Base-by-base conservation (phyloP, 2,888 invertebrate species). In the Phrixothrix hirtus region DNA sequence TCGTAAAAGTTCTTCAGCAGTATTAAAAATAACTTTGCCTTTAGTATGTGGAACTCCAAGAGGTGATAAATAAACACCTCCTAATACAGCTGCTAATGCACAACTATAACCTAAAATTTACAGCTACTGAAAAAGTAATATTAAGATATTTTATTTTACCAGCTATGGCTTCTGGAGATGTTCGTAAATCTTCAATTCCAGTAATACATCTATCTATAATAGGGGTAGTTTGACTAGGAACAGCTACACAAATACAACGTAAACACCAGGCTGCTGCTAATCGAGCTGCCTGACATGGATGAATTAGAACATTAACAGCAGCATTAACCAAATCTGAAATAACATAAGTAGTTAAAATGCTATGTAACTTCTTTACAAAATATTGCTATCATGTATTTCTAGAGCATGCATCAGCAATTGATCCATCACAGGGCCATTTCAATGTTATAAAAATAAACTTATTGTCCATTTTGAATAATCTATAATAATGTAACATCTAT, bases 21-120 rank as follows among this genome's bases (percentile, higher is more conserved):
- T 92, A 71, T 93, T 94, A 76, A 99, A 98, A 26, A 98, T 93
- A 55, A 96, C 89, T 79, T 98, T 97, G 57, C 97, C 96, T 67
- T 96, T 93, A 16, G 92, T 94, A 75, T 97, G 95, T 0, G 99
- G 98, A 29, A 97, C 91, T 11, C 98, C 96, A 9, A 96, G 79
- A 0, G 94, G 92, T 1, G 95, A 96, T 39, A 90, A 82, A 34
- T 89, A 84, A 1, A 93, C 92, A 44, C 95, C 92, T 12, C 97
- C 96, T 36, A 98, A 78, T 54, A 98, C 88, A 0, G 97, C 94
- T 16, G 97, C 92, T 57, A 99, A 77, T 0, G 97, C 97, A 67
- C 89, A 88, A 66, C 96, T 95, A 71, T 95, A 97, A 3, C 98
- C 92, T 78, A 64, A 1, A 49, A 51, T 15, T 44, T 44, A 38